Evolutionary conservation across 2,888 invertebrate species (phyloP), one percentile per base, ranked within the genome.

Genomic region (Penaeus monodon): DNA sequence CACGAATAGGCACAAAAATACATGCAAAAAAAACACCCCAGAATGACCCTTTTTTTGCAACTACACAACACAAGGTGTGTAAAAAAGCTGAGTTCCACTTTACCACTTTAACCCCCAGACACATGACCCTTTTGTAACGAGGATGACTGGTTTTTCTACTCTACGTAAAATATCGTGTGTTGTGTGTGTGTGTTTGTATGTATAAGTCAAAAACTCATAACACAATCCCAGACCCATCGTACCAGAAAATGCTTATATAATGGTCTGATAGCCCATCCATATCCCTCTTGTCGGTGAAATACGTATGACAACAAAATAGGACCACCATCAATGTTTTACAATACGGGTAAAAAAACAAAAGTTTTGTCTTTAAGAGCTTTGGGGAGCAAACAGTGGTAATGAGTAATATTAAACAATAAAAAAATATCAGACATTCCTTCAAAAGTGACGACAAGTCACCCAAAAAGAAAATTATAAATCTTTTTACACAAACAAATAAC

Each of bases 1-100:
- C 81, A 81, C 68, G 81, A 81, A 81, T 81, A 81, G 38, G 81
- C 68, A 81, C 81, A 68, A 81, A 81, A 81, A 27, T 81, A 81
- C 81, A 65, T 65, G 81, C 68, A 68, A 81, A 81, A 68, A 65
- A 81, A 65, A 68, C 68, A 81, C 27, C 63, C 81, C 81, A 49
- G 66, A 68, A n/a, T 38, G 81, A 57, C 57, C 38, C 66, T 80
- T 29, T 33, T 68, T 33, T 68, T 81, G 81, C 81, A 65, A 44
- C 81, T 81, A 81, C 65, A 68, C 68, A 81, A 57, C 68, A 68
- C 68, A 27, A 81, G 68, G 81, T 68, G 44, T 65, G 68, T 38
- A 33, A 29, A 38, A 38, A 38, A 73, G 29, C 38, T 12, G 73
- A 38, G 29, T 38, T 73, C 38, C 73, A 29, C 73, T 73, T 38